Evolutionary conservation across 1,140 invertebrate species (phyloP).

Genomic region (Heliconius hewitsoni): DNA sequence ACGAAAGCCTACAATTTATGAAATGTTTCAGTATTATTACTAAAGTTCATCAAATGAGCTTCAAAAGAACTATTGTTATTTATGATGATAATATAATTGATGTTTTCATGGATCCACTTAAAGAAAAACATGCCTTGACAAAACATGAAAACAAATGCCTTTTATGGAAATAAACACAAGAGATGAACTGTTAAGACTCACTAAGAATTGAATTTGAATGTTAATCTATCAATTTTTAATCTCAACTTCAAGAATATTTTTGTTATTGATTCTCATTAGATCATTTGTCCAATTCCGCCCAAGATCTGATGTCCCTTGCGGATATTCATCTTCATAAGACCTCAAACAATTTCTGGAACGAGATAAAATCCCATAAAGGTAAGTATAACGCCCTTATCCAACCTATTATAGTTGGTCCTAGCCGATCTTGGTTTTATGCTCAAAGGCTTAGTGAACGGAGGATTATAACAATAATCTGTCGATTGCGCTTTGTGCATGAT

Average conservation of each 20-base stretch:
- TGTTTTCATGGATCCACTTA: neutral
- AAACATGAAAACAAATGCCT: constrained; percentile 13
- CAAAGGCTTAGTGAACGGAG: too few species aligned
- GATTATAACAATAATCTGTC: too few species aligned
- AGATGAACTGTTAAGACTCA: constrained; percentile 19
- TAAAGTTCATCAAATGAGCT: neutral
- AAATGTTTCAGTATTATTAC: neutral
- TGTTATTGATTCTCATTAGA: constrained; percentile 11
- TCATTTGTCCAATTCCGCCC: too few species aligned
- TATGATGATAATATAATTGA: neutral
- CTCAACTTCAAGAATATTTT: constrained; percentile 48
- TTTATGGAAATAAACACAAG: constrained; percentile 24
- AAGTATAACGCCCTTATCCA: too few species aligned
- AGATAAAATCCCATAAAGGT: too few species aligned
- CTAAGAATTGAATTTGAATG: neutral
- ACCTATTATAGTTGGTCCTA: too few species aligned
- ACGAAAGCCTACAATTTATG: neutral
- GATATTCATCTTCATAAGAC: too few species aligned
- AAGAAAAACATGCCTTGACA: neutral
- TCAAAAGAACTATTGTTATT: constrained; percentile 1
- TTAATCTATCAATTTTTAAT: constrained; percentile 23
- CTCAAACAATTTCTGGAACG: too few species aligned
- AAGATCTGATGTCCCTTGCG: too few species aligned
- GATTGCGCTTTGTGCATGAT: too few species aligned
- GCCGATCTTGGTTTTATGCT: too few species aligned